These are phyloP conservation scores for Pachymerium ferrugineum DNA, from an alignment of 2,888 invertebrate species.

Conservation along the genomic window DNA sequence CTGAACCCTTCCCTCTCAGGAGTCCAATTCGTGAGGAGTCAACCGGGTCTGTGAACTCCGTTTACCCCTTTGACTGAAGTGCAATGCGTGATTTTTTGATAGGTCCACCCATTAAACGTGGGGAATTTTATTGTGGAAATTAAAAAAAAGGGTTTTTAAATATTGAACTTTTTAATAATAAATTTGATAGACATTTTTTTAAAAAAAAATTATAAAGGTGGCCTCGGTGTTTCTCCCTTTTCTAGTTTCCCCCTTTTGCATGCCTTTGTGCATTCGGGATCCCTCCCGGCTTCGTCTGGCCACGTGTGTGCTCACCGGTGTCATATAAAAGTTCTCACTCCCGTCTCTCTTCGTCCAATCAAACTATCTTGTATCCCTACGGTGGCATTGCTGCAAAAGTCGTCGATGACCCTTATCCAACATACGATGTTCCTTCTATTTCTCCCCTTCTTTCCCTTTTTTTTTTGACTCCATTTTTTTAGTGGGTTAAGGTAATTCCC, in stretches of 20 bases:
- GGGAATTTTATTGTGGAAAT: neutral
- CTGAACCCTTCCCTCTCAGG: neutral
- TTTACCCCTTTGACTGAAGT: slow-evolving; percentile 6
- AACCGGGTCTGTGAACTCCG: slow-evolving; percentile 22
- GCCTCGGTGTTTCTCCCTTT: neutral
- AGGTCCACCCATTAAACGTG: slow-evolving; percentile 1
- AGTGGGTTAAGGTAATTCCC: too few relatives aligned
- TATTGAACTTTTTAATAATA: too few relatives aligned
- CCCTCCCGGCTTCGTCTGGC: slow-evolving; percentile 27
- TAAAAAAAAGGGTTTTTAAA: too few relatives aligned
- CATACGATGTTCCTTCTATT: neutral
- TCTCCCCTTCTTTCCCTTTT: too few relatives aligned
- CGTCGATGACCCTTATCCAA: neutral
- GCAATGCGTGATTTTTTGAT: slow-evolving; percentile 1
- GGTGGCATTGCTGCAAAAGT: slow-evolving; percentile 17
- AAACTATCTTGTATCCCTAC: slow-evolving; percentile 31
- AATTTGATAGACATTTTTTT: too few relatives aligned
- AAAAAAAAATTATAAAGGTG: too few relatives aligned
- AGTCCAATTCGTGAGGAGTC: slow-evolving; percentile 27
- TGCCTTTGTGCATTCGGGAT: neutral
- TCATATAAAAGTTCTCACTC: slow-evolving; percentile 30
- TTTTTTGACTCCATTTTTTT: too few relatives aligned
- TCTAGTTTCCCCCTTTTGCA: neutral
- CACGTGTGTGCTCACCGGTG: slow-evolving; percentile 32
- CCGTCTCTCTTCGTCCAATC: slow-evolving; percentile 17